Conservation (phyloP, 1,140 invertebrate genomes). For the Papilio dardanus region DNA sequence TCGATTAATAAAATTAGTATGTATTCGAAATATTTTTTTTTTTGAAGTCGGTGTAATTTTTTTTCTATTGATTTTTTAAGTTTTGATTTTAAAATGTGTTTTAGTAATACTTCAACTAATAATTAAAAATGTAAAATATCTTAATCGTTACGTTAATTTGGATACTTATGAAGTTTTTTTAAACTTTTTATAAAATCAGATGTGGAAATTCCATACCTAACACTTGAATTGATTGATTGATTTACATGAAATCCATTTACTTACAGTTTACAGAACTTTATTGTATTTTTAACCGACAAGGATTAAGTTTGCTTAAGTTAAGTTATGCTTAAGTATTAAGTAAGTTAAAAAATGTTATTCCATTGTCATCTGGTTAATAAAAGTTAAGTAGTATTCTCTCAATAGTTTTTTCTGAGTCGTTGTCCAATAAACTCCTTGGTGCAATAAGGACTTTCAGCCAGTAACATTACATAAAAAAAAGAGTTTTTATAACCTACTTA, state of each 20-base stretch:
- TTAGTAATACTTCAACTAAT: not conserved
- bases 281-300: not conserved
- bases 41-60: not conserved
- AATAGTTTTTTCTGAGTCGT: no score
- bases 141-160: not conserved
- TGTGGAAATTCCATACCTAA: no score
- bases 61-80: not conserved
- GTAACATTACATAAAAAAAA: not conserved
- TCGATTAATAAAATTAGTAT: slow-evolving; percentile 40
- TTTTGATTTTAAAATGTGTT: not conserved
- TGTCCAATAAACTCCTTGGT: no score
- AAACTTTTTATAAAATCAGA: no score
- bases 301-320: not conserved
- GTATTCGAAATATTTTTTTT: slow-evolving; percentile 18
- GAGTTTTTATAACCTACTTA: not conserved
- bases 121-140: not conserved
- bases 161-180: not conserved
- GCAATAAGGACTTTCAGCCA: no score
- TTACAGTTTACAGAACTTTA: not conserved
- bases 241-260: no score
- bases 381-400: no score
- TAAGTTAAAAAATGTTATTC: no score
- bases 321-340: no score
- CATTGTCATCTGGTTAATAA: no score
- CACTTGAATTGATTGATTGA: no score